Percentiles rank a stretch among this genome's conserved stretches.
These are phyloP conservation scores for Columba guinea DNA, from an alignment of 2,797 vertebrate genomes.

Conservation along the genomic window DNA sequence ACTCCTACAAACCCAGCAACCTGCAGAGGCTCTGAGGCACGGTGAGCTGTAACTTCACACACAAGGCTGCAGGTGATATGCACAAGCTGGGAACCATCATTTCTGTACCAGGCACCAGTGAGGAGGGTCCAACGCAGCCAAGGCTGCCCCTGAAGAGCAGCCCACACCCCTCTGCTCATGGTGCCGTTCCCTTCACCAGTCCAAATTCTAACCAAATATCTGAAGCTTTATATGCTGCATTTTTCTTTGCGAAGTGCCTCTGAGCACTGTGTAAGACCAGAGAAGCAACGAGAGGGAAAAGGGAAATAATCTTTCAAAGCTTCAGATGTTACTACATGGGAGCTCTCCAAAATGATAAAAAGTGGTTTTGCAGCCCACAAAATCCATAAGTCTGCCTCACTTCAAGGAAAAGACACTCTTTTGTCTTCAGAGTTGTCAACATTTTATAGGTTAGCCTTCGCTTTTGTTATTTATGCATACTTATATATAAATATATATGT, in stretches of 20 bases:
- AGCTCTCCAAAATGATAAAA: neutral
- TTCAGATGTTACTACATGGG: neutral
- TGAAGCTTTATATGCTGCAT: neutral
- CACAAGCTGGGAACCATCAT: rapidly evolving
- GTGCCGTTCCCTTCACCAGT: rapidly evolving
- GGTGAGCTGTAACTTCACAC: neutral
- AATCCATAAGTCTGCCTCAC: neutral
- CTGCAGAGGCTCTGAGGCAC: neutral
- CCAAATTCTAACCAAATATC: neutral
- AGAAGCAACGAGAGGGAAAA: neutral
- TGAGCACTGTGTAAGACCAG: rapidly evolving
- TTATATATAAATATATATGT: neutral
- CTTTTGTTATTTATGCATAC: neutral
- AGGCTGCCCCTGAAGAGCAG: neutral
- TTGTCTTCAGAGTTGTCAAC: neutral
- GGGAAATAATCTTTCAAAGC: neutral
- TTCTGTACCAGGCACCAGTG: rapidly evolving
- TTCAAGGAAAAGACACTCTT: neutral
- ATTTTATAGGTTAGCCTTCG: neutral
- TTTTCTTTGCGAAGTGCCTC: neutral
- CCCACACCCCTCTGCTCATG: rapidly evolving
- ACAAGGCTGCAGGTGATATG: rapidly evolving
- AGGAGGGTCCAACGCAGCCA: rapidly evolving
- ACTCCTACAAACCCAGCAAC: neutral
- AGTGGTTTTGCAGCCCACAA: neutral